These are phyloP conservation scores for Erethizon dorsatum DNA, from an alignment of 2,797 vertebrate genomes.

Conservation along the genomic window DNA sequence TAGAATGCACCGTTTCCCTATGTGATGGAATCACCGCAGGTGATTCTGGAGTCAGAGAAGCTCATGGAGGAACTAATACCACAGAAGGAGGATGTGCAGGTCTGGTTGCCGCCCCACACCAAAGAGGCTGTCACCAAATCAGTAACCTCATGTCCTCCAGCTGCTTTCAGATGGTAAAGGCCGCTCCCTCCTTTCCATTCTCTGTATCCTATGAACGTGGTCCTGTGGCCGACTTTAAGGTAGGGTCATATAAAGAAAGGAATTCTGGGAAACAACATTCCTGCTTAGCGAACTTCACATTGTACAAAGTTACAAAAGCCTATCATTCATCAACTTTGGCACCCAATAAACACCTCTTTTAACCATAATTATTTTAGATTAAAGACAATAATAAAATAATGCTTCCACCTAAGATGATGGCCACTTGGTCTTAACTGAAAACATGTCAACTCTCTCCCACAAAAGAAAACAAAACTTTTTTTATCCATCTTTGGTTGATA, in stretches of 20 bases:
- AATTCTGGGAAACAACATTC: not conserved
- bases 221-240: not conserved
- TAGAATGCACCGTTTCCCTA: not conserved
- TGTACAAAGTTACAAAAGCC: not conserved
- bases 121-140: not conserved
- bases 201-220: not conserved
- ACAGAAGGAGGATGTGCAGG: not conserved
- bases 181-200: not conserved
- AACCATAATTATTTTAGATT: not conserved
- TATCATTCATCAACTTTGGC: not conserved
- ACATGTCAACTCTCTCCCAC: not conserved
- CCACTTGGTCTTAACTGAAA: not conserved
- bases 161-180: not conserved
- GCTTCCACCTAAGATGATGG: not conserved
- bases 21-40: not conserved
- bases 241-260: not conserved
- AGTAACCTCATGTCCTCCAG: not conserved
- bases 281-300: not conserved
- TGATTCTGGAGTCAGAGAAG: not conserved
- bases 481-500: not conserved
- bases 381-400: not conserved
- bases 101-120: not conserved
- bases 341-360: not conserved
- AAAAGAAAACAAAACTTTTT: not conserved
- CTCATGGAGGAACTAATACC: not conserved